phyloP scores from a whole-genome alignment of 2,113 vertebrate genomes.

The Emydura subglobosa region DNA sequence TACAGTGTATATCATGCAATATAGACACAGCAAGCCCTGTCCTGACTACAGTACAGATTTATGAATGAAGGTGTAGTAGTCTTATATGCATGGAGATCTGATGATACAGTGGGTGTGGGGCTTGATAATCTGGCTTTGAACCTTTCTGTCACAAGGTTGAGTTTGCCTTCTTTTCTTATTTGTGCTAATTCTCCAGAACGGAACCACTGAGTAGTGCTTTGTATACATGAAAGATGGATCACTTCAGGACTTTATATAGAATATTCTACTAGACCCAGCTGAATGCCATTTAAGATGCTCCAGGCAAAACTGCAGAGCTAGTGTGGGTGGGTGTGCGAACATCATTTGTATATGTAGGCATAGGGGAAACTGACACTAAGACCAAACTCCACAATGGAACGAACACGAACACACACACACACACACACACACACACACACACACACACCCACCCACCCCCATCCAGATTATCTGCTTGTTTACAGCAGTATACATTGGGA shows the following conservation, averaged over 20 bases:
- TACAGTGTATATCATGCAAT: constrained; percentile 90
- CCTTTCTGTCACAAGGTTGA: not conserved
- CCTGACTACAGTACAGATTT: constrained; percentile 70
- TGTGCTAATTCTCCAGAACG: not conserved
- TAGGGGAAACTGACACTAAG: not conserved
- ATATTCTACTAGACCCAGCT: rapidly evolving
- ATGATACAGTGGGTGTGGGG: not conserved
- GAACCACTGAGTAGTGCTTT: not conserved
- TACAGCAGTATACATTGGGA: not conserved
- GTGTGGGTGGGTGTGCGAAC: not conserved
- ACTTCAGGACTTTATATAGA: not conserved
- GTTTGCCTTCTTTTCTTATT: not conserved
- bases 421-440: too few relatives aligned
- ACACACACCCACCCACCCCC: too few relatives aligned
- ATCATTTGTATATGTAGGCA: not conserved
- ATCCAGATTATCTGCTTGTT: not conserved
- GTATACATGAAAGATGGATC: not conserved
- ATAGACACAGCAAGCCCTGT: constrained; percentile 91
- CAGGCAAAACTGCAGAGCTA: not conserved
- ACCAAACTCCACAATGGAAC: not conserved
- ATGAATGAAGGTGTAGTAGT: constrained; percentile 69
- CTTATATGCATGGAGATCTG: rapidly evolving
- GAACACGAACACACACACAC: too few relatives aligned
- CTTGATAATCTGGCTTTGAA: constrained; percentile 27
- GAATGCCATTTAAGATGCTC: rapidly evolving